Conservation (phyloP, 2,888 invertebrate genomes). For the Archips crataeganus region DNA sequence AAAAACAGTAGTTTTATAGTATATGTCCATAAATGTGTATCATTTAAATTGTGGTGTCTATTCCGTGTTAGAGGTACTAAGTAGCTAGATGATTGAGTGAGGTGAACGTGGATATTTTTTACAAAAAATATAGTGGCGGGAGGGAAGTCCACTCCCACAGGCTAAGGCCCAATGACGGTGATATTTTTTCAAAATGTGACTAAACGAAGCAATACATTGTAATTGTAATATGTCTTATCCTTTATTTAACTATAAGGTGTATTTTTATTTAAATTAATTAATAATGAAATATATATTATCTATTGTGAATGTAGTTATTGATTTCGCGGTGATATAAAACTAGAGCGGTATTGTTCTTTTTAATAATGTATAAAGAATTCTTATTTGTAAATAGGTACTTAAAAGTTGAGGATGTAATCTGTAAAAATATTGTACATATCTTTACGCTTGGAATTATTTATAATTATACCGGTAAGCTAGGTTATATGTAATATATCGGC, state of each 20-base stretch:
- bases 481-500: constrained; percentile 38
- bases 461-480: constrained; percentile 73
- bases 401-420: constrained; percentile 74
- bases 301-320: constrained; percentile 84
- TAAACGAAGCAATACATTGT: constrained; percentile 92
- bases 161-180: constrained; percentile 75
- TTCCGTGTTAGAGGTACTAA: constrained; percentile 81
- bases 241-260: constrained; percentile 82
- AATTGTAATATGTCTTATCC: constrained; percentile 87
- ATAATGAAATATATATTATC: constrained; percentile 70
- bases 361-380: constrained; percentile 85
- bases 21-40: constrained; percentile 84
- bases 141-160: constrained; percentile 38
- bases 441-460: constrained; percentile 84
- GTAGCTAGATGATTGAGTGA: constrained; percentile 82
- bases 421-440: constrained; percentile 86
- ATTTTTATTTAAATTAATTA: constrained; percentile 76
- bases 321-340: constrained; percentile 84
- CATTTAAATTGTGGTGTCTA: constrained; percentile 85
- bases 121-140: constrained; percentile 55
- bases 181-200: constrained; percentile 90
- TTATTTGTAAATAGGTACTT: constrained; percentile 86
- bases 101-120: constrained; percentile 80
- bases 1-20: constrained; percentile 73
- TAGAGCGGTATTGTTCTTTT: constrained; percentile 83